Base-by-base conservation (phyloP, 2,888 invertebrate species). In the Cataglyphis cursor region DNA sequence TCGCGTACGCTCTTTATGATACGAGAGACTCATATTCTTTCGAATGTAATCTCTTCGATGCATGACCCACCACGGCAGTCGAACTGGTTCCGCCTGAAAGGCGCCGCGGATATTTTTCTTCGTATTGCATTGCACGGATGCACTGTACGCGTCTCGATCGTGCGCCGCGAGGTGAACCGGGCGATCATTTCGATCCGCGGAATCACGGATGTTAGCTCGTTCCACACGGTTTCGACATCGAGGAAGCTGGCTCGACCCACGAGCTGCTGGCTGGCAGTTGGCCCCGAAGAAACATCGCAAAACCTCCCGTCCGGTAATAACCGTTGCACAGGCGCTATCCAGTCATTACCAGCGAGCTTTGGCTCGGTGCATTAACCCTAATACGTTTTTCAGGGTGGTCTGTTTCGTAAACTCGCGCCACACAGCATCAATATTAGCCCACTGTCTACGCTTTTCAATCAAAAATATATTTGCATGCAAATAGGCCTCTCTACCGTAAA, bases 361-460 rank as follows among this genome's bases (percentile, higher is more conserved):
- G 62, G 86, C 83, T 82, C 82, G 86, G 84, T 75, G 78, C 92
- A 91, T 91, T 89, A 91, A 88, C 87, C 51, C 92, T 91, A 91
- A 92, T 91, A 92, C 83, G 89, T 81, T 88, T 91, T 91, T 87
- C 92, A 92, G 90, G 92, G 92, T 92, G 92, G 92, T 92, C 92
- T 85, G 65, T 66, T 81, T 82, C 51, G 51, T 51, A 78, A 84
- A 82, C 51, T 41, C 21, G 51, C 75, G 28, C 28, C 51, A 5
- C 12, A 4, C 9, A 10, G 10, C 10, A 24, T 41, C 57, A 74
- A 64, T 64, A 62, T 59, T 31, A 70, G 21, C 44, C 18, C 21
- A 21, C 28, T 10, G 15, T 21, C 21, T 59, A 18, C 28, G 74
- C 44, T 44, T 72, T 24, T 10, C 24, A 6, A 44, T 15, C 15